Percentiles rank a stretch among this genome's conserved stretches.
Conservation (phyloP, 2,888 invertebrate species). For the Harpalus rufipes region DNA sequence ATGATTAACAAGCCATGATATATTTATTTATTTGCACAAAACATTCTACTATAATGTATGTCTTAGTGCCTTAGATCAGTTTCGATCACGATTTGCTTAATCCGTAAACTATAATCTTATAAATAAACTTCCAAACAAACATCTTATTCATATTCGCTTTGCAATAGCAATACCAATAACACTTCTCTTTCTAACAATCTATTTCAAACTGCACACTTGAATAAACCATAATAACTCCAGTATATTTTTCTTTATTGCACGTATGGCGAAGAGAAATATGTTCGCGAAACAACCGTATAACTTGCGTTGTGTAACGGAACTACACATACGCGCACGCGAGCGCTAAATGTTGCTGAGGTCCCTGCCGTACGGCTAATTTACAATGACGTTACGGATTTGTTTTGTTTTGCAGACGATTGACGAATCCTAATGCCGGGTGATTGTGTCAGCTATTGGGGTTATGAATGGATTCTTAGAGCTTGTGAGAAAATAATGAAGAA, state of each 20-base stretch:
- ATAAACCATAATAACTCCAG: constrained; percentile 13
- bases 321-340: constrained; percentile 33
- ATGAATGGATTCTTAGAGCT: constrained; percentile 4
- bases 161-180: neutral
- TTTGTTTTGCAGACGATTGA: constrained; percentile 11
- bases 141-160: too few relatives aligned
- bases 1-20: too few relatives aligned
- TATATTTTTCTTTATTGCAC: constrained; percentile 30
- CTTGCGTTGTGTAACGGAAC: constrained; percentile 35
- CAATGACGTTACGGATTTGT: constrained; percentile 44
- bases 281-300: constrained; percentile 29
- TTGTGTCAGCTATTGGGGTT: constrained; percentile 9
- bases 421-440: constrained; percentile 24
- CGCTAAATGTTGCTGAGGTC: neutral
- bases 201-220: neutral
- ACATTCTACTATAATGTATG: too few relatives aligned
- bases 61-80: too few relatives aligned
- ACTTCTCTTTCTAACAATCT: constrained; percentile 1
- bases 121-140: too few relatives aligned
- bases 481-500: neutral
- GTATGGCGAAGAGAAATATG: constrained; percentile 21
- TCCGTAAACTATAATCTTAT: too few relatives aligned
- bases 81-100: too few relatives aligned
- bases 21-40: too few relatives aligned
- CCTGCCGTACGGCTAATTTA: constrained; percentile 3